phyloP scores from a whole-genome alignment of 2,113 vertebrate species.

The Tinamus guttatus region DNA sequence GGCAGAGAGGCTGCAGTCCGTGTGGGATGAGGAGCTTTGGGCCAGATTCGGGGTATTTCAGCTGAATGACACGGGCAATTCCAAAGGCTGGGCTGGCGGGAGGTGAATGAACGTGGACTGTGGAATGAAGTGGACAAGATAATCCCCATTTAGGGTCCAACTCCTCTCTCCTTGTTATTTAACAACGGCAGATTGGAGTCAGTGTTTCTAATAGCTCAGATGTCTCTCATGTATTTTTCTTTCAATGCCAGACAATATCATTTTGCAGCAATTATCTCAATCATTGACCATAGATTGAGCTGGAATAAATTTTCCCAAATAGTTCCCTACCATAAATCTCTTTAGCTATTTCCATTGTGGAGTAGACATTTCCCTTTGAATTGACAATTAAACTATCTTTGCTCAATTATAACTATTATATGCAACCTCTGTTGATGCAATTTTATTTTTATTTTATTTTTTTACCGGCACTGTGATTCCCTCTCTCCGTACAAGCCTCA shows the following conservation, averaged over 20 bases:
- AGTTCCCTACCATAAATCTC: slow-evolving; percentile 9
- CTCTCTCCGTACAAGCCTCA: background rate
- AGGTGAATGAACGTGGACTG: background rate
- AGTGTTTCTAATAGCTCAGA: background rate
- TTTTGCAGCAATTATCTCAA: background rate
- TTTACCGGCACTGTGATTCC: background rate
- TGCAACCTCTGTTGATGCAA: slow-evolving; percentile 34
- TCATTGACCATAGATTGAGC: background rate
- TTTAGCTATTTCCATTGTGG: slow-evolving; percentile 6
- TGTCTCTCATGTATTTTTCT: background rate
- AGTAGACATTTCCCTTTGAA: slow-evolving; percentile 24
- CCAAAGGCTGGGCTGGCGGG: background rate
- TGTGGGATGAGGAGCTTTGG: background rate
- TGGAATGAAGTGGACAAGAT: background rate
- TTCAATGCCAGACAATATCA: background rate
- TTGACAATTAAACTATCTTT: slow-evolving; percentile 11
- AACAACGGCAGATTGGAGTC: background rate
- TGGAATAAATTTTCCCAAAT: background rate
- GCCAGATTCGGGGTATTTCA: background rate
- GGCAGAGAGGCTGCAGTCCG: too few species aligned
- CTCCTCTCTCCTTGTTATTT: background rate
- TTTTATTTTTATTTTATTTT: background rate
- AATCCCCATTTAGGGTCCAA: background rate
- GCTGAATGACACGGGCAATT: background rate
- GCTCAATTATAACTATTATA: background rate